Conservation (phyloP, 2,113 vertebrate species). For the Neofelis nebulosa region DNA sequence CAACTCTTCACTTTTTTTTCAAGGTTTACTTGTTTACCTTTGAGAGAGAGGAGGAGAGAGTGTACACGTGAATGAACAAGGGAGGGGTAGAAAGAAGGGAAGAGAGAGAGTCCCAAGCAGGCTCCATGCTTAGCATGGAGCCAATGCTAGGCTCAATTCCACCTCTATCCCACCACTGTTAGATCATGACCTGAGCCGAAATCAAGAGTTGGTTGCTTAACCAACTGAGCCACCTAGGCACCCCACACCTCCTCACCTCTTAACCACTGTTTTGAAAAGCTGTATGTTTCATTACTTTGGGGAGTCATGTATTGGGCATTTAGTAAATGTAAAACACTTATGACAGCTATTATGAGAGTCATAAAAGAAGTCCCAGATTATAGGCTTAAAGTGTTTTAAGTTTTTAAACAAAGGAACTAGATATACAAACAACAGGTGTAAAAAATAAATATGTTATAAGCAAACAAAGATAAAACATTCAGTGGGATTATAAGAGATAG, state of each 20-base stretch:
- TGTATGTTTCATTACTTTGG: not conserved
- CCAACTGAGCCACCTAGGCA: no score
- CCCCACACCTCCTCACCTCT: not conserved
- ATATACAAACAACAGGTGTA: not conserved
- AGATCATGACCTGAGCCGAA: no score
- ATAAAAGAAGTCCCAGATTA: not conserved
- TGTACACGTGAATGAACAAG: no score
- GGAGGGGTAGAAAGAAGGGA: no score
- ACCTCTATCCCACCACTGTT: no score
- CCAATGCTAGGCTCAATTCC: no score
- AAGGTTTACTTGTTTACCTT: no score
- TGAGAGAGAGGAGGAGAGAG: no score
- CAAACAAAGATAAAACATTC: not conserved
- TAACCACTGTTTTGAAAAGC: not conserved
- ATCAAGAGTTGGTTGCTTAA: no score
- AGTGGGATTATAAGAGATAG: not conserved
- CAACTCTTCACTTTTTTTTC: not conserved
- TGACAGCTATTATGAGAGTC: not conserved
- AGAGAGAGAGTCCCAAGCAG: no score
- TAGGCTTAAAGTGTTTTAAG: not conserved
- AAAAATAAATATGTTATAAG: not conserved
- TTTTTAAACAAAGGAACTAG: not conserved
- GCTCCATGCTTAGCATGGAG: no score
- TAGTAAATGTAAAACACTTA: not conserved
- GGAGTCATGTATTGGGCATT: not conserved